Conservation (phyloP, 2,888 invertebrate species). For the Synergus itoensis region DNA sequence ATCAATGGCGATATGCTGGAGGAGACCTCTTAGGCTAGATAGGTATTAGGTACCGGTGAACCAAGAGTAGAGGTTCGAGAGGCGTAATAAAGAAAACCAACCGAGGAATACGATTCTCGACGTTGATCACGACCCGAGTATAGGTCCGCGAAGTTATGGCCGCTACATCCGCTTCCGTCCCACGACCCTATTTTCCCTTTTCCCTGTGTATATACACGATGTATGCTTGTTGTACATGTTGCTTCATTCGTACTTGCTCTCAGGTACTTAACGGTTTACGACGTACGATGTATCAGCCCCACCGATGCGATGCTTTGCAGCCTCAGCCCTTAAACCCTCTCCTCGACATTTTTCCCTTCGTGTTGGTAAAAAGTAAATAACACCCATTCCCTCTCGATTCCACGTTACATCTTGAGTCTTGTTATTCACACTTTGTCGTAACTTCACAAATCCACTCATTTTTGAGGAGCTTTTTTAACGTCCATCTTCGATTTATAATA, state of each 20-base stretch:
- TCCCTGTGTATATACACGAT: conserved; percentile 56
- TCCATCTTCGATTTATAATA: too few relatives aligned
- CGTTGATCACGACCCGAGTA: conserved; percentile 50
- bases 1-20: conserved; percentile 3
- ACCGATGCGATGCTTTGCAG: conserved; percentile 54
- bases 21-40: conserved; percentile 16
- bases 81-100: conserved; percentile 29
- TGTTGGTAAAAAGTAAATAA: conserved; percentile 9
- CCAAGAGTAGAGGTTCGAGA: neutral
- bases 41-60: conserved; percentile 7
- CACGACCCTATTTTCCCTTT: conserved; percentile 71
- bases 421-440: neutral
- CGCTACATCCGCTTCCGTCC: conserved; percentile 77
- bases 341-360: conserved; percentile 45
- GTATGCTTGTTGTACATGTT: conserved; percentile 48
- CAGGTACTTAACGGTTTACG: conserved; percentile 74
- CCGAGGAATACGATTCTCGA: conserved; percentile 12
- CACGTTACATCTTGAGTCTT: neutral
- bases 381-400: neutral
- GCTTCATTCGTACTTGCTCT: conserved; percentile 67
- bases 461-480: neutral
- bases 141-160: conserved; percentile 67
- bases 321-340: conserved; percentile 44
- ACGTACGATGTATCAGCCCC: conserved; percentile 70
- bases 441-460: neutral